Base-by-base conservation (phyloP, 2,797 vertebrate genomes). In the Sternarchorhynchus goeldii region DNA sequence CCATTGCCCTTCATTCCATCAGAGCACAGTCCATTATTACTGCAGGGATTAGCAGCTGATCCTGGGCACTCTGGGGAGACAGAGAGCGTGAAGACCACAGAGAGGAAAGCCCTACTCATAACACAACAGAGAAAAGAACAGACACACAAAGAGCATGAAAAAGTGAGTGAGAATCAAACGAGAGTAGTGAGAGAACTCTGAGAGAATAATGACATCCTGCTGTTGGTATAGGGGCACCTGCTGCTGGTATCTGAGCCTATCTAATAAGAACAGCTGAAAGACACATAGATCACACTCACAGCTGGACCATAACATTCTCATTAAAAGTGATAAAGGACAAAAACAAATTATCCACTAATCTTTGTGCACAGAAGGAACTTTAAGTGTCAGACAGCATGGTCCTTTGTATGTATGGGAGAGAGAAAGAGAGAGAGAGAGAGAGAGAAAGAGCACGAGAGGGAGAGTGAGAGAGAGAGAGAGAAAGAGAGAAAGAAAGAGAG, bases 1-100 rank as follows among this genome's bases (percentile, higher is more conserved):
- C 97, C 97, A 0, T 95, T 90, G 1, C 97, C 96, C 0, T 90
- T 88, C 10, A 94, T 86, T 10, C 95, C 95, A 0, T 97, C 94
- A 0, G 90, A 94, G 53, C 97, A 99, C 18, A 0, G 12, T 2
- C 96, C 97, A 59, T 91, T 91, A 81, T 84, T 78, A 0, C 60
- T 94, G 87, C 97, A 98, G 0, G 95, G 95, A 0, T 73, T 79
- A 0, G 16, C 62, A 0, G 92, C 91, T n/a, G 89, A 89, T 25
- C 93, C 95, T 0, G 97, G 97, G 87, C 97, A 98, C 18, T 93
- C 97, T 99, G 80, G 34, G 83, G 75, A 81, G 7, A 59, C 8
- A 55, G 31, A 20, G 41, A 32, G 41, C 2, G 17, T 36, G 31
- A 25, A 0, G 2, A 6, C 21, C n/a, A 68, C 34, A 64, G 4